Base-by-base conservation (phyloP, 2,113 vertebrate species). In the Cryptomyrus ogoouensis region DNA sequence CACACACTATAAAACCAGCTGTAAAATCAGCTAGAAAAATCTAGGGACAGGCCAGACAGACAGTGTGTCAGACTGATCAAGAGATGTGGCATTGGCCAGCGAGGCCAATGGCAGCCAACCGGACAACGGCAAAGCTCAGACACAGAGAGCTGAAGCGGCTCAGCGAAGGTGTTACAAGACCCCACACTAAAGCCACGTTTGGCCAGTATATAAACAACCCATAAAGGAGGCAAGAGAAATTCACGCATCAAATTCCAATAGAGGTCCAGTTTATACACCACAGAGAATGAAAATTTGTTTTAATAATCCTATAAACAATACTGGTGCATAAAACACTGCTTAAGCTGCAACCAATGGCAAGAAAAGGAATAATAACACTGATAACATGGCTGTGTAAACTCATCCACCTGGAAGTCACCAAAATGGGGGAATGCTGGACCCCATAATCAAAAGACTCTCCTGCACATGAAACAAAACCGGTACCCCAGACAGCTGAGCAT, bases 21-120 rank as follows among this genome's bases (percentile, higher is more conserved):
- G 8, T 89, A 89, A 83, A 39, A 89, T 84, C 77, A 62, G 83
- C 89, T 50, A 70, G 86, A 90, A 90, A 87, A 66, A 66, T 66
- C 27, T 52, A 62, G 42, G 83, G 8, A 50, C 15, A 27, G 83
- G 46, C 27, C 53, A 90, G 89, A 89, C 83, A 90, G 58, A 39
- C 27, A 90, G 58, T 3, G 17, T 8, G 27, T 66, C 56, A 87
- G 84, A 62, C 89, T 83, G 52, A 85, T 27, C n/a, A 10, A 66
- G 58, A 53, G 31, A 47, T 24, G 47, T 27, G 35, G 9, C 62
- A 50, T 13, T 46, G 88, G 27, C 42, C 21, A n/a, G 70, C 10
- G 21, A n/a, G 53, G 31, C 39, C 56, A 27, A 5, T n/a, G 17
- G 42, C 31, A 44, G 39, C 42, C 87, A 88, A 31, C 31, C 2